Evolutionary conservation across 2,797 vertebrate species (phyloP).

Genomic region (Tenualosa ilisha): DNA sequence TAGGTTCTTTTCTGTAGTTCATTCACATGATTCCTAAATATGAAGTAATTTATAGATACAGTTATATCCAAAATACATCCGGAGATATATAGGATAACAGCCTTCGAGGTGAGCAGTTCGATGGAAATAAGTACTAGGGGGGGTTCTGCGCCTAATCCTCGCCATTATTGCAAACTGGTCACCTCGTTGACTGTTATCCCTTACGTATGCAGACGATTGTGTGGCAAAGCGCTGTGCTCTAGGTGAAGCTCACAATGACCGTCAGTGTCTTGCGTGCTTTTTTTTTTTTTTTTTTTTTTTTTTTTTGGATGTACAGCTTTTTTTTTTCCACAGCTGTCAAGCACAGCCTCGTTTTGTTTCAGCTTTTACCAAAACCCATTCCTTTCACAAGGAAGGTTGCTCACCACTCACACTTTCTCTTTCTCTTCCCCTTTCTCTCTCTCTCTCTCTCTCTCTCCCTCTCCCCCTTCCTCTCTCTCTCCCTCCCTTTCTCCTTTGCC

Average conservation of each 20-base stretch:
- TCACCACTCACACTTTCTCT: conserved; percentile 3
- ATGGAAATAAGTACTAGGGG: background rate
- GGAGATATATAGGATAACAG: no score
- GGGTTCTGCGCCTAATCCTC: no score
- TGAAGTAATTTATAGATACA: no score
- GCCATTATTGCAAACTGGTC: no score
- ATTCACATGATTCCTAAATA: no score
- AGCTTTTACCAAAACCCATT: background rate
- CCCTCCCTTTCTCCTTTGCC: background rate
- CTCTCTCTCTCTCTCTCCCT: background rate
- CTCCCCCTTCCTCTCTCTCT: background rate
- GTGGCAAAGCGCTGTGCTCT: background rate
- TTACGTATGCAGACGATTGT: background rate
- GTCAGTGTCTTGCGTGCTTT: background rate
- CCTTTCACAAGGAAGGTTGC: conserved; percentile 34
- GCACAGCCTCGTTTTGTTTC: conserved; percentile 4
- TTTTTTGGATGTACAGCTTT: background rate
- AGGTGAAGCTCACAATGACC: background rate
- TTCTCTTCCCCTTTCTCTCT: background rate
- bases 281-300: background rate
- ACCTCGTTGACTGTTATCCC: no score
- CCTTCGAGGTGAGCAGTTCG: no score
- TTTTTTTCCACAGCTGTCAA: background rate
- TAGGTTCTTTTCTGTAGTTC: no score
- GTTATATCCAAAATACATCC: no score